Evolutionary conservation across 2,888 invertebrate genomes (phyloP).

Genomic region (Xanthorhoe spadicearia): DNA sequence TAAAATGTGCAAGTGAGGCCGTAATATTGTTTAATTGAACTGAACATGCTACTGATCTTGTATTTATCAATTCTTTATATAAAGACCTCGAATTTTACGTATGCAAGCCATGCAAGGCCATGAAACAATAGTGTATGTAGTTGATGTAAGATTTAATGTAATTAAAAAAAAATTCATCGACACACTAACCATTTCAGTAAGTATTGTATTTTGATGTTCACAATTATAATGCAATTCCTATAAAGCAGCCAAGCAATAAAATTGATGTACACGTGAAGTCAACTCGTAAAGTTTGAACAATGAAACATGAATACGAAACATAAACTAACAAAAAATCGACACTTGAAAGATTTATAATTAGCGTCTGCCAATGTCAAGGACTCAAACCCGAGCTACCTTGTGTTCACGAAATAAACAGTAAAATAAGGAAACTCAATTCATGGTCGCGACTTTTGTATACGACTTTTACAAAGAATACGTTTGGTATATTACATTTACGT

Average conservation of each 20-base stretch:
- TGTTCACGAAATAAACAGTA: slow-evolving; percentile 26
- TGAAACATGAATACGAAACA: slow-evolving; percentile 29
- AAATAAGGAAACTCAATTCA: slow-evolving; percentile 4
- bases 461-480: neutral
- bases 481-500: too few species aligned
- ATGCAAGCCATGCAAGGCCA: neutral
- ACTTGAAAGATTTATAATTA: slow-evolving; percentile 40
- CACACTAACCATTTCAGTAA: neutral
- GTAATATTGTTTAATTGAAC: neutral
- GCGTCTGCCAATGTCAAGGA: slow-evolving; percentile 44
- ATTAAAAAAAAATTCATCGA: slow-evolving; percentile 9
- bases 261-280: slow-evolving; percentile 12
- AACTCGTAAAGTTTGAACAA: slow-evolving; percentile 33
- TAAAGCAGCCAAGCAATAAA: neutral
- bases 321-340: slow-evolving; percentile 33
- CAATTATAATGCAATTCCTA: neutral
- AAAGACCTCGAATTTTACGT: slow-evolving; percentile 3
- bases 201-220: neutral
- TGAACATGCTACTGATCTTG: neutral
- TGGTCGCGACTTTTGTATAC: slow-evolving; percentile 2
- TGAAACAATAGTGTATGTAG: slow-evolving; percentile 2
- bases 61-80: neutral
- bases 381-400: slow-evolving; percentile 18
- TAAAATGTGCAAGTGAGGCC: neutral
- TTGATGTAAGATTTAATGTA: slow-evolving; percentile 4